A percentile compares a stretch with the other conserved stretches of the same genome.
These are phyloP conservation scores for Neoascia interrupta DNA, from an alignment of 2,888 invertebrate genomes.

Conservation along the genomic window DNA sequence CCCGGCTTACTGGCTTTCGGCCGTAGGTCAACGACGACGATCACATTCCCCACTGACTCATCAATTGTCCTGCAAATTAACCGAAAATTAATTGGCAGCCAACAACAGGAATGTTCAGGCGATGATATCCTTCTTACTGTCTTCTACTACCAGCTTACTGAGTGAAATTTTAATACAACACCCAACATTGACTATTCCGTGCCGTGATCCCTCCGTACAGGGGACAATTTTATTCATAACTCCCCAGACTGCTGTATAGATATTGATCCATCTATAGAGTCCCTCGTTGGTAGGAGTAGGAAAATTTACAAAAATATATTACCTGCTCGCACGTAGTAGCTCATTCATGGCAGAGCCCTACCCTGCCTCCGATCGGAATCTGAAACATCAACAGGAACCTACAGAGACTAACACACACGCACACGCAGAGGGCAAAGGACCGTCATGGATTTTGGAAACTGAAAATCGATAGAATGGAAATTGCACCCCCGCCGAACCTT, in stretches of 20 bases:
- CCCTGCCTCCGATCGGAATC: neutral
- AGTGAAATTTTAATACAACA: conserved; percentile 42
- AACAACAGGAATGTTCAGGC: conserved; percentile 34
- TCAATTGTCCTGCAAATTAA: conserved; percentile 66
- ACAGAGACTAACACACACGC: neutral
- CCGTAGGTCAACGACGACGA: conserved; percentile 59
- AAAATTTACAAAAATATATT: conserved; percentile 55
- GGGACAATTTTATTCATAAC: conserved; percentile 63
- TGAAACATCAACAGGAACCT: conserved; percentile 52
- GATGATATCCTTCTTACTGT: conserved; percentile 40
- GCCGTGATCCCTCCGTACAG: neutral
- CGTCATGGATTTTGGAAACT: conserved; percentile 34
- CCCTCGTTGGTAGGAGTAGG: conserved; percentile 19
- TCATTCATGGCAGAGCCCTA: conserved; percentile 36
- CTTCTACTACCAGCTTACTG: conserved; percentile 30
- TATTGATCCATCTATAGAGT: conserved; percentile 56
- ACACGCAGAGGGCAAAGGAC: neutral
- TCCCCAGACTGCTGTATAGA: conserved; percentile 51
- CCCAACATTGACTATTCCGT: neutral
- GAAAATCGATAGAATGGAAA: conserved; percentile 65
- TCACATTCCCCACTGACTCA: conserved; percentile 64
- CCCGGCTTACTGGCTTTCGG: conserved; percentile 50
- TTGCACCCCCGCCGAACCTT: conserved; percentile 46
- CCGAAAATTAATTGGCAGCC: conserved; percentile 60
- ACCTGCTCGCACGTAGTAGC: conserved; percentile 51